Evolutionary conservation across 1,140 invertebrate genomes (phyloP), one percentile per base, ranked within the genome.

Genomic region (Calycopis cecrops): DNA sequence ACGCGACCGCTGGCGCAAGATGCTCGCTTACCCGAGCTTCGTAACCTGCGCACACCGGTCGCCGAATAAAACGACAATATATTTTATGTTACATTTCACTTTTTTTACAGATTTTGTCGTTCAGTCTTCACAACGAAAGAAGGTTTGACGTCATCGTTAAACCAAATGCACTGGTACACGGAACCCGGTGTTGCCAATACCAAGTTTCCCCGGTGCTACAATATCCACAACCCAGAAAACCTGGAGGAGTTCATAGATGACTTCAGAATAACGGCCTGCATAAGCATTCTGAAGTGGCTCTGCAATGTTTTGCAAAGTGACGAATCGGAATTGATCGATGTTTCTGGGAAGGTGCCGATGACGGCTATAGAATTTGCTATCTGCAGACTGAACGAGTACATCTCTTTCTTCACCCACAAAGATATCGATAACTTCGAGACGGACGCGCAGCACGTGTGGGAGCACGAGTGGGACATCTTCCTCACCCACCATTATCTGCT

Each of bases 101-200:
- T 28, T 61, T 54, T 60, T 51, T 34, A 9, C 42, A 88, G 95
- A 69, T 97, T 94, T 79, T 92, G 91, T 57, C 92, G 94, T 62
- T 94, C 95, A 0, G 90, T 92, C 49, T 98, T 97, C 74, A 97
- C 95, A 1, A 97, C 96, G 0, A 98, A 98, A 90, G 95, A 96
- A 88, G 94, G 96, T 33, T 84, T 98, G 18, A 95, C 94, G 63
- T 89, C 92, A 7, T 93, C 93, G 58, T 87, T 98, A 38, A 92
- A 93, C 54, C 95, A 97, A 85, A 93, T 96, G 80, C 94, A 96
- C 70, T 98, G 96, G 96, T 96, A 93, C 75, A 94, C 91, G 63
- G 95, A 97, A 71, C 92, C 93, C 28, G 93, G 93, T 14, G 90
- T 95, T 21, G 92, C 95, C 0, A 89, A 94, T 58, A 93, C 93